A percentile compares a stretch with the other conserved stretches of the same genome.
These are phyloP conservation scores for Shinisaurus crocodilurus DNA, from an alignment of 2,113 vertebrate genomes.

Conservation along the genomic window DNA sequence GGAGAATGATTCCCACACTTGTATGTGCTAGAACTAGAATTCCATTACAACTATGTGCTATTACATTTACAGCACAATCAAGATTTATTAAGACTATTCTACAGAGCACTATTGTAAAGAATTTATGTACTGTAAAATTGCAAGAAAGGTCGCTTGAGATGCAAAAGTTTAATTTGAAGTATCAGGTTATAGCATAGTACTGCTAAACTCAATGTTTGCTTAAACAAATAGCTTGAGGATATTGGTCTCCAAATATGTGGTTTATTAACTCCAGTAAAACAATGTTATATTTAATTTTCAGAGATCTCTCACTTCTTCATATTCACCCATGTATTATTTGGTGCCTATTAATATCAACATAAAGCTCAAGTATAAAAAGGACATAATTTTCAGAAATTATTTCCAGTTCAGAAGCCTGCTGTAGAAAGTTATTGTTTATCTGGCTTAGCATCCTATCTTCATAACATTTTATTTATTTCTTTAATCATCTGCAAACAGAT, in stretches of 20 bases:
- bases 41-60: constrained; percentile 61
- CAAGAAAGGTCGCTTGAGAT: constrained; percentile 79
- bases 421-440: neutral
- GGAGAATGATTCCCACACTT: constrained; percentile 35
- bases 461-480: neutral
- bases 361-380: constrained; percentile 19
- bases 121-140: constrained; percentile 81
- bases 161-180: constrained; percentile 80
- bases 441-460: constrained; percentile 24
- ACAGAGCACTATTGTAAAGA: constrained; percentile 72
- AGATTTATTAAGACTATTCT: constrained; percentile 78
- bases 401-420: neutral
- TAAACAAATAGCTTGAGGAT: constrained; percentile 74
- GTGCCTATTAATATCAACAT: constrained; percentile 10
- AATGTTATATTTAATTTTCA: constrained; percentile 48
- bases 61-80: constrained; percentile 75
- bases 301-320: constrained; percentile 36
- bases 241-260: constrained; percentile 71
- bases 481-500: constrained; percentile 9
- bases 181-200: constrained; percentile 72
- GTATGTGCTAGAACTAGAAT: constrained; percentile 67
- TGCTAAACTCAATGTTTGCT: constrained; percentile 71
- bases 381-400: constrained; percentile 7
- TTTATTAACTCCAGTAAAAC: constrained; percentile 72
- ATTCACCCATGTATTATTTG: constrained; percentile 38